Evolutionary conservation across 1,140 invertebrate genomes (phyloP).

Genomic region (Philotrypesis tridentata): DNA sequence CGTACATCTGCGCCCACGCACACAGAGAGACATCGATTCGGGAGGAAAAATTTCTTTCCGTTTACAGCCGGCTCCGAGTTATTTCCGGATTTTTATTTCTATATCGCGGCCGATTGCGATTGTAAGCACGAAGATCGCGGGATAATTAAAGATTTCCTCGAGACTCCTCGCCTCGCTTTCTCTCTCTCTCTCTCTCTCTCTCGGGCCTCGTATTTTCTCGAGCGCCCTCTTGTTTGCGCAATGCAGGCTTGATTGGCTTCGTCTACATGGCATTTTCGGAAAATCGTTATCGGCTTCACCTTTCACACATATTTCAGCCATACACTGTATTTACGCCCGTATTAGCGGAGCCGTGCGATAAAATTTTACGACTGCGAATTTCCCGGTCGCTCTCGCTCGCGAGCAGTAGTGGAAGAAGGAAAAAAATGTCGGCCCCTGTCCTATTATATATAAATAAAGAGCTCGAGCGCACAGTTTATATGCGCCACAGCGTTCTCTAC

Average conservation of each 20-base stretch:
- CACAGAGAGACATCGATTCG: constrained; percentile 52
- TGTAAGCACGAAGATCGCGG: too few relatives aligned
- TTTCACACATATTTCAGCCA: neutral
- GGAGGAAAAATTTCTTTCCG: constrained; percentile 42
- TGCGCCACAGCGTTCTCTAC: neutral
- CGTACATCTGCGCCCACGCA: too few relatives aligned
- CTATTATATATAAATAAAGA: constrained; percentile 29
- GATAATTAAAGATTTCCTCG: neutral
- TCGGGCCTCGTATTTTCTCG: neutral
- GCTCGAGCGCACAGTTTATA: neutral
- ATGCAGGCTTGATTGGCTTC: neutral
- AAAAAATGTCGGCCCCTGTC: neutral
- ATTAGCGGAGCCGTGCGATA: neutral
- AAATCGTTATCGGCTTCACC: too few relatives aligned
- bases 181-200: too few relatives aligned
- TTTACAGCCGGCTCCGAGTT: neutral
- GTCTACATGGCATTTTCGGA: neutral
- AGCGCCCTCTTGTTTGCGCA: neutral
- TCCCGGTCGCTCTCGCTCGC: neutral
- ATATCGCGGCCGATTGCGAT: neutral
- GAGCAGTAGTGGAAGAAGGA: too few relatives aligned
- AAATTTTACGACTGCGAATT: neutral
- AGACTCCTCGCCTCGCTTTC: too few relatives aligned
- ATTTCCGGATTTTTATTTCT: neutral
- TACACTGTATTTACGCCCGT: neutral